Percentiles rank a stretch among this genome's conserved stretches.
Conservation (phyloP, 1,140 invertebrate species). For the Diachasmimorpha longicaudata region DNA sequence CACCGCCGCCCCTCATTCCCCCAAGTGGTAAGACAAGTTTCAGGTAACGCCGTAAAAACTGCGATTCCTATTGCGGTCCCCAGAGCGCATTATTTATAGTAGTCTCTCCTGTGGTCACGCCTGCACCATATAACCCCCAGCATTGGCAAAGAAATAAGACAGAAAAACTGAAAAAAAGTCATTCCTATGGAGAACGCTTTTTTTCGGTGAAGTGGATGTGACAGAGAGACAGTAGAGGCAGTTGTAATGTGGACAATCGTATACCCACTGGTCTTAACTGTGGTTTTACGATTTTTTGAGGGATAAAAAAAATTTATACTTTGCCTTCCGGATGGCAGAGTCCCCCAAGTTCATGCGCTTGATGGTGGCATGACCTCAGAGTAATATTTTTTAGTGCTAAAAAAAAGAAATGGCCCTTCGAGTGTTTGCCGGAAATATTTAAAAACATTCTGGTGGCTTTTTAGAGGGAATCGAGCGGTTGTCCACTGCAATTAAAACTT, state of each 20-base stretch:
- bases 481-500: not conserved
- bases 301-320: slow-evolving; percentile 29
- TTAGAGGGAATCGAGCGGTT: not conserved
- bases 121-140: slow-evolving; percentile 25
- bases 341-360: not conserved
- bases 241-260: not conserved
- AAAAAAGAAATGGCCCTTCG: not conserved
- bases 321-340: not conserved
- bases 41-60: slow-evolving; percentile 30
- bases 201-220: not conserved
- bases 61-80: slow-evolving; percentile 31
- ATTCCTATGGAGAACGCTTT: not conserved
- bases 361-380: not conserved
- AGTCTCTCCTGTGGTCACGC: slow-evolving; percentile 20
- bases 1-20: not conserved
- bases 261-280: slow-evolving; percentile 17
- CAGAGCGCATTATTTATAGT: slow-evolving; percentile 31
- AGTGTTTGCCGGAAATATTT: not conserved
- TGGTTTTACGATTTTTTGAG: slow-evolving; percentile 26
- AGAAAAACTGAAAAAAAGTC: not conserved
- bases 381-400: slow-evolving; percentile 1
- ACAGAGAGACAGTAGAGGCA: not conserved
- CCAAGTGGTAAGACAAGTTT: not conserved
- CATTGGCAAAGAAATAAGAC: not conserved
- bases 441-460: not conserved